A percentile compares a stretch with the other conserved stretches of the same genome.
Conservation (phyloP, 2,113 vertebrate species). For the Cyphomyrus plagiostoma region DNA sequence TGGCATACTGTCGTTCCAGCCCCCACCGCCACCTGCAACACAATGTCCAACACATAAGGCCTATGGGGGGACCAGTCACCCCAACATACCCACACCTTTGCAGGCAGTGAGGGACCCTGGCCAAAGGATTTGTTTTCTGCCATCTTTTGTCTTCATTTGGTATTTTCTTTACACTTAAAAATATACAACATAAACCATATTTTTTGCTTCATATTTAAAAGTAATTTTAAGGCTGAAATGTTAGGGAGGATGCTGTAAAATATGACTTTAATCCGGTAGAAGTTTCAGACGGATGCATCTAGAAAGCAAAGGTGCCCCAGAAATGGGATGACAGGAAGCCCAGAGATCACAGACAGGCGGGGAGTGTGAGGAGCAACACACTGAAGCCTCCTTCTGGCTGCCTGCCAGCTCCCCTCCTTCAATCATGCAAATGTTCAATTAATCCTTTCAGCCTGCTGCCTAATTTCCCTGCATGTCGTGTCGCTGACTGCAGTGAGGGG, state of each 20-base stretch:
- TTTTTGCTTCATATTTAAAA: background rate
- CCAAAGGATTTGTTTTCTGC: background rate
- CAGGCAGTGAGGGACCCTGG: background rate
- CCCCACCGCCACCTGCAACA: slow-evolving; percentile 87
- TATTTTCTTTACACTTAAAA: background rate
- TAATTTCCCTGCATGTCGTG: background rate
- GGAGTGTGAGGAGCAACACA: background rate
- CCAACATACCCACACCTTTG: background rate
- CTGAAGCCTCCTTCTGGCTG: background rate
- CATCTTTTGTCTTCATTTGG: background rate
- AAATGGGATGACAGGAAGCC: background rate
- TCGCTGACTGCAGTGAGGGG: background rate
- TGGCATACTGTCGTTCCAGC: slow-evolving; percentile 83
- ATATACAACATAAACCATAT: background rate
- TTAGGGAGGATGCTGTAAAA: background rate
- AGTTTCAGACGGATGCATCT: background rate
- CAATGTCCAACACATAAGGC: background rate
- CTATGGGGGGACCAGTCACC: background rate
- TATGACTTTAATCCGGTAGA: background rate
- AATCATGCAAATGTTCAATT: slow-evolving; percentile 12
- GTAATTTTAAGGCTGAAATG: background rate
- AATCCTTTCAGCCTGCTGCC: background rate
- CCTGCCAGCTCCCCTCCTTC: slow-evolving; percentile 10
- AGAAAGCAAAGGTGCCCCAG: background rate
- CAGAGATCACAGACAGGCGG: background rate